Percentiles rank a stretch among this genome's conserved stretches.
phyloP scores from a whole-genome alignment of 2,888 invertebrate species.

The Apamea anceps region DNA sequence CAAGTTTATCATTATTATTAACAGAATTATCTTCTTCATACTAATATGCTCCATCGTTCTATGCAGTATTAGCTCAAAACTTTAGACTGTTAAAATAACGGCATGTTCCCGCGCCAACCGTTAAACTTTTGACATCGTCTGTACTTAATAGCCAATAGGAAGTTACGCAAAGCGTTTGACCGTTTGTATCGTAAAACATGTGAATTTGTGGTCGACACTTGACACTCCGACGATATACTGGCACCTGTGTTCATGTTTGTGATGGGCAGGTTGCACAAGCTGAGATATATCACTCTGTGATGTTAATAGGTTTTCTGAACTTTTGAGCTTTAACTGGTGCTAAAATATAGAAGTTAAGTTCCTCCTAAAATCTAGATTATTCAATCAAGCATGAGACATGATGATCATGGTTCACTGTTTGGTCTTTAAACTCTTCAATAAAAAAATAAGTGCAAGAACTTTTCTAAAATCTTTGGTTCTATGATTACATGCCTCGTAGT shows the following conservation, averaged over 20 bases:
- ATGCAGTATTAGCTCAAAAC: background rate
- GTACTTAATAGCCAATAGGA: slow-evolving; percentile 60
- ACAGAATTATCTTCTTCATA: background rate
- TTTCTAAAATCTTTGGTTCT: background rate
- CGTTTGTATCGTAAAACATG: slow-evolving; percentile 69
- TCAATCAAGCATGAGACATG: background rate
- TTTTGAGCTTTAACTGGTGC: background rate
- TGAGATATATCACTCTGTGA: slow-evolving; percentile 21
- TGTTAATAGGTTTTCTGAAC: slow-evolving; percentile 51
- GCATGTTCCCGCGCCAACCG: background rate
- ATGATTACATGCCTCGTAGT: background rate
- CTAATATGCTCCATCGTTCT: background rate
- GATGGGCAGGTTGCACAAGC: slow-evolving; percentile 49
- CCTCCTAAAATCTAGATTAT: background rate
- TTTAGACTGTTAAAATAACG: background rate
- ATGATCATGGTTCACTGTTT: background rate
- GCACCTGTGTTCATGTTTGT: slow-evolving; percentile 53
- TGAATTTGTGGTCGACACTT: slow-evolving; percentile 73
- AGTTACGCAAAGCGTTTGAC: slow-evolving; percentile 72
- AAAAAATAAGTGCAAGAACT: background rate
- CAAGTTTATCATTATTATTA: background rate
- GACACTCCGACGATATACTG: slow-evolving; percentile 63
- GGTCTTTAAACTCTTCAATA: no score
- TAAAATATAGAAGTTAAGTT: background rate
- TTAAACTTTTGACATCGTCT: slow-evolving; percentile 28